Base-by-base conservation (phyloP, 1,140 invertebrate species). In the Calephelis nemesis region DNA sequence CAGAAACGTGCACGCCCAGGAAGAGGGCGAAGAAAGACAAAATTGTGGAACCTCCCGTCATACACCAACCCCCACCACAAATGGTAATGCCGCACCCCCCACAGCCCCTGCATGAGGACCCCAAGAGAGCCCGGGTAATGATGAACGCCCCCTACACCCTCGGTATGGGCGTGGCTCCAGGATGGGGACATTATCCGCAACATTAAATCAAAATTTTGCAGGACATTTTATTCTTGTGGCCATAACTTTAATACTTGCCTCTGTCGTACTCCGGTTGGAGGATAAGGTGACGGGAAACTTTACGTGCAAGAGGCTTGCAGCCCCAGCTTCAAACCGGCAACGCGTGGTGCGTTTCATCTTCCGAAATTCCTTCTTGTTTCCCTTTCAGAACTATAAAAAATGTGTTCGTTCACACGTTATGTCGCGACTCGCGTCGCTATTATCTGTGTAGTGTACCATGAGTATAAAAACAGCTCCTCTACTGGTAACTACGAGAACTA, bases 101-200 rank as follows among this genome's bases (percentile, higher is more conserved):
- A 40, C 72, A 73, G 58, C 77, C 67, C 12, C 65, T 80, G 12
- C 84, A 87, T 12, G 84, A 88, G 12, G 87, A 88, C 11, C 73
- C 75, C 2, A 75, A 84, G 45, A 63, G 58, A 12, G 77, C 71
- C 47, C 67, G 77, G 48, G 62, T 78, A 40, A 65, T 84, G 19
- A 83, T 79, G 77, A 81, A 83, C 40, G 80, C 81, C 6, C 81
- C 84, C 0, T 88, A 90, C 40, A 73, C 77, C 0, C 62, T 88
- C 9, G 79, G 80, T 0, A 74, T 87, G 30, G 74, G 77, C 2
- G 74, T 87, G 40, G 70, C 84, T 0, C 82, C 82, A 0, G 76
- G 73, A 0, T 88, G 87, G 86, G 83, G 81, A 5, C 86, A 88
- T 58, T 88, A 88, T 49, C 83, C 82, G 0, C 87, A 86, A 54